Base-by-base conservation (phyloP, 2,797 vertebrate genomes). In the Coendou prehensilis region DNA sequence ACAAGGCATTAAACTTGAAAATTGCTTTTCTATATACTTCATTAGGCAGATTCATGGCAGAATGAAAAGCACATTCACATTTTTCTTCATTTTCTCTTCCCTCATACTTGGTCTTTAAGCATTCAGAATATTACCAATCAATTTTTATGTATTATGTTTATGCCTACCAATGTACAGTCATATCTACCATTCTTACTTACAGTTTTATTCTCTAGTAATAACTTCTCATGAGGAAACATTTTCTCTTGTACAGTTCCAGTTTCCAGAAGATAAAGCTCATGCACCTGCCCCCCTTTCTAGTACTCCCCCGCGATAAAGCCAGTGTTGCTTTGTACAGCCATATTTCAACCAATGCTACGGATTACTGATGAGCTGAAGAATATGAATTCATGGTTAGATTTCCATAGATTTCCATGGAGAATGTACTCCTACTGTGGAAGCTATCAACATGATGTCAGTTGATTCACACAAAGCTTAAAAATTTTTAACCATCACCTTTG, bases 1-100 rank as follows among this genome's bases (percentile, higher is more conserved):
- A 69, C 69, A 63, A 81, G 33, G 69, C n/a, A 41, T 84, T 90
- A 75, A 84, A 61, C 59, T 95, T 78, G 83, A 79, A 94, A 94
- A 61, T 78, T 30, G 41, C 23, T 50, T 83, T 33, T 90, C 26
- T 86, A 0, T 79, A 9, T 93, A 30, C 81, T 64, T 87, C 83
- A 47, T 80, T 59, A 64, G 50, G 61, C 81, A 87, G 79, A 57
- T 93, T 73, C 81, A 41, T 47, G 64, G 61, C 5, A 73, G 87
- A 79, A 75, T 87, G 69, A 63, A 75, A 87, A 28, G 17, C 26
- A 52, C 15, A 57, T 1, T 28, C 3, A 5, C 47, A 8, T 89
- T 92, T 90, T 85, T 75, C 92, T 96, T 76, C 47, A 57, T 3
- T 84, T 91, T 87, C 14, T 89, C 71, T 93, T 88, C 30, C 41